A percentile compares a stretch with the other conserved stretches of the same genome.
Evolutionary conservation across 2,888 invertebrate species (phyloP).

Genomic region (Sarcophaga variegata): DNA sequence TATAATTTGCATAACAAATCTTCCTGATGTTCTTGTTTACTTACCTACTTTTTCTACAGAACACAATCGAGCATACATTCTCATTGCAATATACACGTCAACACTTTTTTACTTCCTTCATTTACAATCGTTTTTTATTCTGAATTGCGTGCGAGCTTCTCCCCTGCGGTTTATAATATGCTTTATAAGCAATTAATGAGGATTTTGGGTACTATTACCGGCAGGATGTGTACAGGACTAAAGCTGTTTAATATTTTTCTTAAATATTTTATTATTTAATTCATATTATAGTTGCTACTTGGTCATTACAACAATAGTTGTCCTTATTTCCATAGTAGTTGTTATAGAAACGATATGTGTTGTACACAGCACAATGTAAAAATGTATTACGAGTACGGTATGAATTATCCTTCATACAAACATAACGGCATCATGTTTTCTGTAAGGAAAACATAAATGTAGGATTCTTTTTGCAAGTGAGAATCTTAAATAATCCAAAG

Average conservation of each 20-base stretch:
- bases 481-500: neutral
- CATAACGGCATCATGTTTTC: neutral
- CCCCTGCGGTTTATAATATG: neutral
- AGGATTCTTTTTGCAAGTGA: neutral
- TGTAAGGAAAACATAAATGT: neutral
- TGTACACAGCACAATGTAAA: neutral
- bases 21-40: no score
- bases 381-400: neutral
- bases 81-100: no score
- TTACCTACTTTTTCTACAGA: no score
- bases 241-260: neutral
- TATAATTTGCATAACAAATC: no score
- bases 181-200: neutral
- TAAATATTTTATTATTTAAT: neutral
- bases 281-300: neutral
- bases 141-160: neutral
- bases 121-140: neutral
- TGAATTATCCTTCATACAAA: neutral
- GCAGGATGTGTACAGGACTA: neutral
- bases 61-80: no score
- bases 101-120: no score
- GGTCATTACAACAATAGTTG: neutral
- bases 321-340: neutral
- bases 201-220: neutral
- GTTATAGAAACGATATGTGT: neutral